Percentiles rank a stretch among this genome's conserved stretches.
phyloP scores from a whole-genome alignment of 2,113 vertebrate species.

The Festucalex cinctus region DNA sequence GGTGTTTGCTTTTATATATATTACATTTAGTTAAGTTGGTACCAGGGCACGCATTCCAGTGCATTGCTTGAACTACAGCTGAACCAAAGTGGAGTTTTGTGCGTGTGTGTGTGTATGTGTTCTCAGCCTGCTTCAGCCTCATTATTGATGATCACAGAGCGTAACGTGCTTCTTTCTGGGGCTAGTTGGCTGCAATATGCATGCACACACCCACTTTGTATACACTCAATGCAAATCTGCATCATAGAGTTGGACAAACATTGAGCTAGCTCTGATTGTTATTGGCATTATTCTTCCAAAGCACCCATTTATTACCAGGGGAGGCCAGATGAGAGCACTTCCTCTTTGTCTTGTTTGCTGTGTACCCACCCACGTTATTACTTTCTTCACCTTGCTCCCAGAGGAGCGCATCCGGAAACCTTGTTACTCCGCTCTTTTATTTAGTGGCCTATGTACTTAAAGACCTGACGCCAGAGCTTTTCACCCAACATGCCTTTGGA shows the following conservation, averaged over 20 bases:
- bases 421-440: slow-evolving; percentile 48
- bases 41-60: slow-evolving; percentile 10
- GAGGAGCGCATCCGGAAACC: slow-evolving; percentile 33
- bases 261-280: slow-evolving; percentile 3
- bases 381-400: slow-evolving; percentile 14
- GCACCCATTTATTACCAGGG: slow-evolving; percentile 1
- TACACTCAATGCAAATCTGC: slow-evolving; percentile 8
- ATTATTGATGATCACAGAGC: slow-evolving; percentile 45
- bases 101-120: slow-evolving; percentile 9
- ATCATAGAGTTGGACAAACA: slow-evolving; percentile 4
- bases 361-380: slow-evolving; percentile 13
- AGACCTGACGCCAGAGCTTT: slow-evolving; percentile 51
- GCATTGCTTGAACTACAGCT: slow-evolving; percentile 14
- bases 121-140: slow-evolving; percentile 33
- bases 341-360: slow-evolving; percentile 17
- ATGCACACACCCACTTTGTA: slow-evolving; percentile 3
- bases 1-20: slow-evolving; percentile 38
- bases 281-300: slow-evolving; percentile 1
- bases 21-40: slow-evolving; percentile 18
- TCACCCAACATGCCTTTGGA: slow-evolving; percentile 39
- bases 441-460: slow-evolving; percentile 55
- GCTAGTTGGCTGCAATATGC: slow-evolving; percentile 4
- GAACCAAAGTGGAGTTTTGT: slow-evolving; percentile 7
- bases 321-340: slow-evolving; percentile 18
- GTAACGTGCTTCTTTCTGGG: slow-evolving; percentile 27